Conservation (phyloP, 2,888 invertebrate genomes). For the Heliconius hortense region DNA sequence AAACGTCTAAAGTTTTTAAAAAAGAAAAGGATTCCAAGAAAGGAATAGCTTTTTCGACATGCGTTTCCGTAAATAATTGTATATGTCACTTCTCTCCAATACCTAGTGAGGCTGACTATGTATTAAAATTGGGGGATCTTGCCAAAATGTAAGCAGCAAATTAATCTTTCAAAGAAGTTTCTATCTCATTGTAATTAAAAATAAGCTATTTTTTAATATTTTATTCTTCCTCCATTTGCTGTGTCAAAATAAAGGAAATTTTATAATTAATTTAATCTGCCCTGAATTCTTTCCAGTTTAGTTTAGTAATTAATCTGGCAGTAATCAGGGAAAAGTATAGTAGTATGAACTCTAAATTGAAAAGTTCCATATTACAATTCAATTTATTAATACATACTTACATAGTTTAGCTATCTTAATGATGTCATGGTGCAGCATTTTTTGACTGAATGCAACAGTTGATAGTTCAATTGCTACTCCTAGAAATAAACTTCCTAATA, state of each 20-base stretch:
- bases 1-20: slow-evolving; percentile 98
- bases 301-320: slow-evolving; percentile 42
- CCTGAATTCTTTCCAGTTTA: slow-evolving; percentile 52
- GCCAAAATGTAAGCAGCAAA: slow-evolving; percentile 93
- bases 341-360: slow-evolving; percentile 34
- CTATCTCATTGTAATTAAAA: not conserved
- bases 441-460: not conserved
- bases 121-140: slow-evolving; percentile 94
- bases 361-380: slow-evolving; percentile 20
- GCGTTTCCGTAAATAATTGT: slow-evolving; percentile 99
- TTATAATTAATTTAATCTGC: slow-evolving; percentile 19
- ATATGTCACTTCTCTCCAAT: slow-evolving; percentile 99
- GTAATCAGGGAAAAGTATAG: slow-evolving; percentile 48
- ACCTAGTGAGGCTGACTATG: slow-evolving; percentile 93
- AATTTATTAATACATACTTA: slow-evolving; percentile 16
- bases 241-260: not conserved
- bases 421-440: too few relatives aligned
- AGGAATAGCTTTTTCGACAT: slow-evolving; percentile 99
- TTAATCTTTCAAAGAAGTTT: not conserved
- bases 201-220: too few relatives aligned
- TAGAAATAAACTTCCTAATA: not conserved
- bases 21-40: slow-evolving; percentile 99
- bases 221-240: not conserved
- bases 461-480: not conserved
- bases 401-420: not conserved